phyloP scores from a whole-genome alignment of 2,113 vertebrate genomes.

The Triplophysa rosa region DNA sequence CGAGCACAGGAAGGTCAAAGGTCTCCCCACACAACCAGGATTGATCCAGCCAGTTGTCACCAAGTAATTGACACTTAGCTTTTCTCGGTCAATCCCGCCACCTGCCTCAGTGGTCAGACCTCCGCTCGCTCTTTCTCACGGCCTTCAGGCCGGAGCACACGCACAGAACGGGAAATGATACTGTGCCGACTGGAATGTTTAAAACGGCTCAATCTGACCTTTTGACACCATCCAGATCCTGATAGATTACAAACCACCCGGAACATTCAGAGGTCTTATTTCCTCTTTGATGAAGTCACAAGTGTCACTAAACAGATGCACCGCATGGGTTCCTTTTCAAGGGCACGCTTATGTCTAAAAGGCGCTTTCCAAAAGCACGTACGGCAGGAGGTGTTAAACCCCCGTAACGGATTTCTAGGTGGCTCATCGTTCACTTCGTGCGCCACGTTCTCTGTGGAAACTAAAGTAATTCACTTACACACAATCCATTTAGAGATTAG shows the following conservation, averaged over 20 bases:
- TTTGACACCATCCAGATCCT: constrained; percentile 26
- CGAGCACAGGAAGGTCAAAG: constrained; percentile 59
- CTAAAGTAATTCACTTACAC: constrained; percentile 51
- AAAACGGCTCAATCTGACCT: constrained; percentile 24
- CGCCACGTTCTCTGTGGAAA: constrained; percentile 3
- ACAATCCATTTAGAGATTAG: constrained; percentile 47
- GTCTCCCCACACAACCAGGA: constrained; percentile 58
- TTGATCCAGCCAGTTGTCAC: constrained; percentile 63
- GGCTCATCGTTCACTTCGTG: constrained; percentile 34
- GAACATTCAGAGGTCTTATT: neutral
- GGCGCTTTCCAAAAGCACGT: constrained; percentile 1
- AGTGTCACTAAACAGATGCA: constrained; percentile 30
- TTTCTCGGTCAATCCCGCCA: constrained; percentile 8
- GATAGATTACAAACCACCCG: constrained; percentile 11
- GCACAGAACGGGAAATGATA: constrained; percentile 16
- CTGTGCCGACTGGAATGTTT: constrained; percentile 27
- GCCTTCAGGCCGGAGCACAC: neutral
- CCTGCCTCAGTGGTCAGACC: neutral
- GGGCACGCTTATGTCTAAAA: neutral
- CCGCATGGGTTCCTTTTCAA: neutral
- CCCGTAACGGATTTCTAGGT: constrained; percentile 18
- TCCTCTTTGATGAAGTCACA: constrained; percentile 36
- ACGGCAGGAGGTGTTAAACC: constrained; percentile 14
- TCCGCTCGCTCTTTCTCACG: neutral
- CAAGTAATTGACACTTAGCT: constrained; percentile 59